These are phyloP conservation scores for Danio albolineatus DNA, from an alignment of 2,797 vertebrate genomes.

Conservation along the genomic window DNA sequence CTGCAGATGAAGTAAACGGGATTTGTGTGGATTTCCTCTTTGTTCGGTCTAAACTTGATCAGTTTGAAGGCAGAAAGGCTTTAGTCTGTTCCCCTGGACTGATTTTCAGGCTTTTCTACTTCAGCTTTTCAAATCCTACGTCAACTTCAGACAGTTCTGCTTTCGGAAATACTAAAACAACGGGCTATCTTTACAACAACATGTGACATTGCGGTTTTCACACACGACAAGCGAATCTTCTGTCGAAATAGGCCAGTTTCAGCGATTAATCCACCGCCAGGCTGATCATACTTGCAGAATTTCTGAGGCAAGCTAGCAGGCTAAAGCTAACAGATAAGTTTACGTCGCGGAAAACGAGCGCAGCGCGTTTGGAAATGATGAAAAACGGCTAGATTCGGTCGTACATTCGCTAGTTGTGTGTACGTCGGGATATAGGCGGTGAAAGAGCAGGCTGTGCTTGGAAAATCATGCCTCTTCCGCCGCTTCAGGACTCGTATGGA, in stretches of 20 bases:
- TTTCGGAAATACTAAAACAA: not conserved
- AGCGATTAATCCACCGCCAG: conserved; percentile 10
- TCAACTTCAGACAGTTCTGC: not conserved
- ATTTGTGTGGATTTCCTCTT: conserved; percentile 25
- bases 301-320: conserved; percentile 17
- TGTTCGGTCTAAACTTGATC: conserved; percentile 28
- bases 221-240: not conserved
- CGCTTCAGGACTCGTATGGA: conserved; percentile 43
- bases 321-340: conserved; percentile 34
- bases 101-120: conserved; percentile 61
- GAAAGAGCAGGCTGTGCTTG: conserved; percentile 67
- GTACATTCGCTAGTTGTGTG: not conserved
- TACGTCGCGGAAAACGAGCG: not conserved
- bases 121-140: not conserved
- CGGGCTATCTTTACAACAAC: not conserved
- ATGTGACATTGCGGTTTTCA: conserved; percentile 18
- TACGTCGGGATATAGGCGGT: conserved; percentile 41
- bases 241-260: conserved; percentile 9
- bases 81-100: conserved; percentile 26
- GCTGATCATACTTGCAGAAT: conserved; percentile 2
- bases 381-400: not conserved
- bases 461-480: conserved; percentile 57
- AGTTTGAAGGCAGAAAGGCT: conserved; percentile 3
- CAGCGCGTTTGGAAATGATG: not conserved
- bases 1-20: conserved; percentile 3